Conservation (phyloP, 2,888 invertebrate species). For the Oasisia sp. region DNA sequence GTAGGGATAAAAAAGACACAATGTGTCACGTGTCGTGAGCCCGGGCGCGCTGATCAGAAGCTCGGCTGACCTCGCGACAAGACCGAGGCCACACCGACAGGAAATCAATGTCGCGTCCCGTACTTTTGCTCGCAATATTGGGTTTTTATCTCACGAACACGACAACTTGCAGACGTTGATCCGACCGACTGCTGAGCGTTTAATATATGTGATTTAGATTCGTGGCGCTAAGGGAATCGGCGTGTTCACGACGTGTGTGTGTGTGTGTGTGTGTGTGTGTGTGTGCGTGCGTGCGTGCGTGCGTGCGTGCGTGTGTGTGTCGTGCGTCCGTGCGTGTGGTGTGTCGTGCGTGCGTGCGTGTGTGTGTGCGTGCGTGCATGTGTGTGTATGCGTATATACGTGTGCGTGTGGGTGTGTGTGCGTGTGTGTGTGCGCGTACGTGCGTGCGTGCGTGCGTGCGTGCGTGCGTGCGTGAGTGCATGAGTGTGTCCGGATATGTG, state of each 20-base stretch:
- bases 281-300: too few relatives aligned
- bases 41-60: neutral
- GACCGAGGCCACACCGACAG: neutral
- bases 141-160: neutral
- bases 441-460: too few relatives aligned
- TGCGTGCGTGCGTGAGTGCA: too few relatives aligned
- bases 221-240: neutral
- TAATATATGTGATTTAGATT: neutral
- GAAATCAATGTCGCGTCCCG: neutral
- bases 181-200: neutral
- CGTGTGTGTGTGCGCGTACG: too few relatives aligned
- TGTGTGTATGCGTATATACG: too few relatives aligned
- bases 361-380: too few relatives aligned
- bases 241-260: neutral
- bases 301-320: too few relatives aligned
- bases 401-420: too few relatives aligned
- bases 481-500: too few relatives aligned
- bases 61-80: neutral
- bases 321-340: too few relatives aligned
- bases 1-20: neutral
- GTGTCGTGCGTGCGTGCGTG: too few relatives aligned
- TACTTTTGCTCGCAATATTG: slow-evolving; percentile 17
- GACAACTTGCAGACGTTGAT: neutral
- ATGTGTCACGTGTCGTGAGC: neutral
- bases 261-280: too few relatives aligned